Evolutionary conservation across 1,140 invertebrate species (phyloP), one percentile per base, ranked within the genome.

Genomic region (Sipha flava): DNA sequence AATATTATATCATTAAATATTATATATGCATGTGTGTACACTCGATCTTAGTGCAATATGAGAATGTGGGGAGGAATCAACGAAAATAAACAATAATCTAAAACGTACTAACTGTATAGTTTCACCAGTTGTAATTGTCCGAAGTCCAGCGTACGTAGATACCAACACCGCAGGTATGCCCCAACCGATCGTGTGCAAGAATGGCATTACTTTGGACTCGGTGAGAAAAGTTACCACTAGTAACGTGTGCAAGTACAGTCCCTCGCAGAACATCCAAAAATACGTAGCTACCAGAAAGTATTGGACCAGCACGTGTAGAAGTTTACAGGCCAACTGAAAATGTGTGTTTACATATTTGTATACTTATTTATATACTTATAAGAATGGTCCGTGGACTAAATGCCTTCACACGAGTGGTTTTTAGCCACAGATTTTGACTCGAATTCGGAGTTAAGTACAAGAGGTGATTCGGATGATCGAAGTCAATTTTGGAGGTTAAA

Each of bases 261-360:
- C 93, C 85, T 95, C 93, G 88, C 94, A 93, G 45, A 94, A 86
- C 83, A 94, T 92, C 91, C 93, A 94, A 23, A 89, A 90, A 82
- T 94, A 93, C 84, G 94, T 94, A 2, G 92, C 91, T 66, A 93
- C 86, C 54, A 92, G 88, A 83, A 91, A 90, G 84, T 94, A 95
- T 80, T 92, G 89, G 85, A 83, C 81, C 16, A 83, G 59, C 1
- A 84, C 40, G 45, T 83, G 82, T 1, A 84, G 79, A 2, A 82
- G 12, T 54, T 82, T 81, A 29, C 83, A 88, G n/a, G 80, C 68
- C 14, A 83, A 14, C 83, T 84, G 66, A 49, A 80, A 82, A 40
- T 34, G 10, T 2, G 2, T 3, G 9, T 34, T 40, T 40, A 40
- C 59, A 40, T n/a, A n/a, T n/a, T n/a, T n/a, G n/a, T n/a, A n/a